Base-by-base conservation (phyloP, 1,140 invertebrate genomes). In the Sarcophaga bullata region DNA sequence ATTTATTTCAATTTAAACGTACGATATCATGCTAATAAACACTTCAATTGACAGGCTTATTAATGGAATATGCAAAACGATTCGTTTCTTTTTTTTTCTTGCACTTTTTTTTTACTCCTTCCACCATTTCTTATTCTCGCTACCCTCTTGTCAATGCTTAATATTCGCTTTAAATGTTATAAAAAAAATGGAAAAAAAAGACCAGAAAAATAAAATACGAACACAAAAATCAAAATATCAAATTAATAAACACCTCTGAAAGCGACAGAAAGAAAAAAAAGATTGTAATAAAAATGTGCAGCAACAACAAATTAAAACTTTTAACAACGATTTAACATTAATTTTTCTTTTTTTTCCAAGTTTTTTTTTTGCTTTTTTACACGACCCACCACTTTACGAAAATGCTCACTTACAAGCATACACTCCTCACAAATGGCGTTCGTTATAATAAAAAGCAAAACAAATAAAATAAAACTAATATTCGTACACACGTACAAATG, bases 1-100 rank as follows among this genome's bases (percentile, higher is more conserved):
- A 37, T 37, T 15, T 11, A 73, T 47, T 73, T 47, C 73, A n/a
- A 15, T 19, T 80, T 62, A 47, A 48, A 58, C 52, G 52, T 80
- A 25, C 80, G 25, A 80, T 68, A 80, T 80, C 75, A 25, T 78
- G 75, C 75, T 50, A 78, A 78, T 78, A 78, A 78, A 78, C 75
- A 78, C 75, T 78, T 78, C 48, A 78, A 78, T 78, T 78, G 75
- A 78, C 75, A 78, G 49, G 48, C 75, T 78, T 78, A 78, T 78
- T 78, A 78, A 78, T 78, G 19, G 50, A 78, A 78, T 78, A 78
- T 78, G 75, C 75, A 78, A 78, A 78, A 50, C 75, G 19, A 48
- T 78, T 78, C n/a, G n/a, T n/a, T 68, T 68, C 19, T 1, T n/a
- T 68, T 68, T 62, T 58, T 58, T 58, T 58, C 9, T 58, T 37